A percentile compares a stretch with the other conserved stretches of the same genome.
Evolutionary conservation across 2,888 invertebrate genomes (phyloP).

Genomic region (Limnephilus marmoratus): DNA sequence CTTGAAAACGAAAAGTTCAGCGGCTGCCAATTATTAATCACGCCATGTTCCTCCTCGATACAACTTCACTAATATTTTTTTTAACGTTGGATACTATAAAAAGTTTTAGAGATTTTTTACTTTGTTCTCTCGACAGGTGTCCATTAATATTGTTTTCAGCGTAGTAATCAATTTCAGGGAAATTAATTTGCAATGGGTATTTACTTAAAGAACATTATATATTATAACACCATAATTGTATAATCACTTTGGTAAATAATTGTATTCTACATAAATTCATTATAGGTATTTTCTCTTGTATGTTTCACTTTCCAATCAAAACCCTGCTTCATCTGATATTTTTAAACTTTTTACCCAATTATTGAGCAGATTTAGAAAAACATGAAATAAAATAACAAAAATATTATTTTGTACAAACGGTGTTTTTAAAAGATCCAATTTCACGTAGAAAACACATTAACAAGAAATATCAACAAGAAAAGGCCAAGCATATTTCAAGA

Average conservation of each 20-base stretch:
- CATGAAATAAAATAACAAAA: neutral
- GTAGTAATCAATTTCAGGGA: neutral
- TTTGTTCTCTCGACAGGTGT: neutral
- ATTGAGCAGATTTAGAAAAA: neutral
- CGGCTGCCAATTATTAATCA: constrained; percentile 62
- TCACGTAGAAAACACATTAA: neutral
- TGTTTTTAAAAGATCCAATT: neutral
- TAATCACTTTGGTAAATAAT: no score
- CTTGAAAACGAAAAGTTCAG: constrained; percentile 57
- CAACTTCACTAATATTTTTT: neutral
- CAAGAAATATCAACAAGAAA: neutral
- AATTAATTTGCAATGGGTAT: neutral
- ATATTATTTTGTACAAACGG: neutral
- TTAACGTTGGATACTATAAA: neutral
- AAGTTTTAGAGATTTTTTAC: neutral
- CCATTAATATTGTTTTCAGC: neutral
- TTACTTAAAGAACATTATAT: neutral
- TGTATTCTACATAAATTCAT: no score
- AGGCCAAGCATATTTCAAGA: neutral
- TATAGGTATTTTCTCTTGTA: no score
- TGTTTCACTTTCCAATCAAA: neutral
- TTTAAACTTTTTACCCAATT: neutral
- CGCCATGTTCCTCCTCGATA: constrained; percentile 44
- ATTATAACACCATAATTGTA: no score
- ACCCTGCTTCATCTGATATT: neutral